Evolutionary conservation across 1,140 invertebrate species (phyloP), one percentile per base, ranked within the genome.

Genomic region (Sesamia nonagrioides): DNA sequence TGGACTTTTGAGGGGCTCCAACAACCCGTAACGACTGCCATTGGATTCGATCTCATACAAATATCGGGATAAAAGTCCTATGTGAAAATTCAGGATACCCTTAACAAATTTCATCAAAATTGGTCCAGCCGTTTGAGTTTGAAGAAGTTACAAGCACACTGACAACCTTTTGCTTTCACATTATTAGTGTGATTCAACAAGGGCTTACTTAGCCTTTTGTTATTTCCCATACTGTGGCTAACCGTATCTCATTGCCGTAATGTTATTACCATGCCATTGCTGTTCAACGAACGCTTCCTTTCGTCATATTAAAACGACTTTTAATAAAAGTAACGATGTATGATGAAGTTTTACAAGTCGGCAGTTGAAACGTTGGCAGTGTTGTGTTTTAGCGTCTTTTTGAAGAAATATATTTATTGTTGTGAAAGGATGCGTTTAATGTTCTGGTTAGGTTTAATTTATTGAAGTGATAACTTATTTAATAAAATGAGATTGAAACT

Each of bases 201-300:
- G n/a, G n/a, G n/a, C n/a, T n/a, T n/a, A n/a, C n/a, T 66, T 0
- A 15, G 5, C 63, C 42, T 68, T 68, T 42, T 68, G 40, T 48
- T 35, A 45, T 58, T 77, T 1, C 18, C 21, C n/a, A 0, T 48
- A 68, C 7, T 48, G 1, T 21, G 37, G 15, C 60, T 33, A 68
- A 68, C 11, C 63, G 21, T 50, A 68, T 48, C 13, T 68, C 42
- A 48, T 68, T 68, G 63, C 63, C 42, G 8, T 68, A 68, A 68
- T 50, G 40, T 45, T 45, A 68, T 45, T 68, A 42, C 63, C 21
- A 27, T 13, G 11, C 42, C 21, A 33, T 48, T 61, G 63, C 63
- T 68, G 42, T 68, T 68, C 63, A 68, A 50, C 42, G 63, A 50
- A 48, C 18, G 63, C 6, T 68, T 68, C 63, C 63, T 68, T 68